phyloP scores from a whole-genome alignment of 2,113 vertebrate species.

The Melanostigma gelatinosum region DNA sequence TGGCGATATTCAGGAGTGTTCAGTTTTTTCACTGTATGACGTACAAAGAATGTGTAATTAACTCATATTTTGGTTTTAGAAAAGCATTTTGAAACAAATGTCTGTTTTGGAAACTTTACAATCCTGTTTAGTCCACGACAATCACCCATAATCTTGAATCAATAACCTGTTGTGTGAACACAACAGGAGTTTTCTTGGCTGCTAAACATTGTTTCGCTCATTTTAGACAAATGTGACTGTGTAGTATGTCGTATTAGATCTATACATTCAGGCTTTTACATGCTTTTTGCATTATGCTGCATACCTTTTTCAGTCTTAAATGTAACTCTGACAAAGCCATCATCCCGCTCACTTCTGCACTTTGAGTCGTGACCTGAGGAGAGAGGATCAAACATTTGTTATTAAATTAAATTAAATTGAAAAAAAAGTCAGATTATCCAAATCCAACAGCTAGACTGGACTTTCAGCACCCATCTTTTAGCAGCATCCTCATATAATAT shows the following conservation, averaged over 20 bases:
- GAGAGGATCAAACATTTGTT: conserved; percentile 11
- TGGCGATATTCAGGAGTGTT: conserved; percentile 92
- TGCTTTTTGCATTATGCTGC: not conserved
- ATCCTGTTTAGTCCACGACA: not conserved
- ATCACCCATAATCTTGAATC: not conserved
- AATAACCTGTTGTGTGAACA: not conserved
- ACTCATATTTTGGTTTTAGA: not conserved
- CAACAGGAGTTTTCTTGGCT: not conserved
- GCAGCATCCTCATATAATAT: not conserved
- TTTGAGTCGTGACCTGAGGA: conserved; percentile 86
- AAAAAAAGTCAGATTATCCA: not conserved
- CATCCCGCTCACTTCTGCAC: conserved; percentile 87
- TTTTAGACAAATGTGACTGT: not conserved
- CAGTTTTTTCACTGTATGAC: conserved; percentile 88
- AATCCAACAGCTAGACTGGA: not conserved
- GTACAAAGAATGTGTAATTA: not conserved
- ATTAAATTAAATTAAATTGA: not conserved
- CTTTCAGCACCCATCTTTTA: not conserved
- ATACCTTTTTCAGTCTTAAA: conserved; percentile 94
- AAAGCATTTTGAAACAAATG: not conserved
- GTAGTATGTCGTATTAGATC: not conserved
- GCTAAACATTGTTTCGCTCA: not conserved
- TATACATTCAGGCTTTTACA: not conserved
- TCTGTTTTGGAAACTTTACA: not conserved
- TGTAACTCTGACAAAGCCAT: conserved; percentile 94